Conservation (phyloP, 2,888 invertebrate genomes). For the Diaprepes abbreviatus region DNA sequence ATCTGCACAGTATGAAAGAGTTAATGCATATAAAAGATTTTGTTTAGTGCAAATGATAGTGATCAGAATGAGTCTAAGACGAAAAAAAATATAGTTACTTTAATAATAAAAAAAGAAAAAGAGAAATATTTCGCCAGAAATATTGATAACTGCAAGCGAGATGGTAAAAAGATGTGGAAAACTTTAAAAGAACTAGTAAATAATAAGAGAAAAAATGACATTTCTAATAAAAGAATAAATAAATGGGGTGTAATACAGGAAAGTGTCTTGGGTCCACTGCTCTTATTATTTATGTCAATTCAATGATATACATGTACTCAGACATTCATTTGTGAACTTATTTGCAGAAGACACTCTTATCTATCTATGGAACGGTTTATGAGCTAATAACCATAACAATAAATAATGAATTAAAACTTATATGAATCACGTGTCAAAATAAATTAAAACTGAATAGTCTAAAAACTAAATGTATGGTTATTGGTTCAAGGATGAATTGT, state of each 20-base stretch:
- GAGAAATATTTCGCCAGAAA: no score
- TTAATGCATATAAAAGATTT: no score
- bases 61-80: no score
- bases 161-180: no score
- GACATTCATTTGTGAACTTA: not conserved
- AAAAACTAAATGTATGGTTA: not conserved
- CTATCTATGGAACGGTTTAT: not conserved
- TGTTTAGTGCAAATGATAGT: no score
- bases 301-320: not conserved
- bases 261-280: not conserved
- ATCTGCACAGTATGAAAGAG: no score
- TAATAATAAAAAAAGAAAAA: no score
- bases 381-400: not conserved
- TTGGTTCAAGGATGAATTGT: not conserved
- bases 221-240: not conserved
- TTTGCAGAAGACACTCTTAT: not conserved
- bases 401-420: not conserved
- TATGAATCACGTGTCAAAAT: not conserved
- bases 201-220: no score
- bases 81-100: no score
- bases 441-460: not conserved
- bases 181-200: no score
- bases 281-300: not conserved
- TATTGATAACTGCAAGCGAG: no score
- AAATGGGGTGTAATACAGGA: not conserved